Conservation (phyloP, 2,113 vertebrate species). For the Hylia prasina region DNA sequence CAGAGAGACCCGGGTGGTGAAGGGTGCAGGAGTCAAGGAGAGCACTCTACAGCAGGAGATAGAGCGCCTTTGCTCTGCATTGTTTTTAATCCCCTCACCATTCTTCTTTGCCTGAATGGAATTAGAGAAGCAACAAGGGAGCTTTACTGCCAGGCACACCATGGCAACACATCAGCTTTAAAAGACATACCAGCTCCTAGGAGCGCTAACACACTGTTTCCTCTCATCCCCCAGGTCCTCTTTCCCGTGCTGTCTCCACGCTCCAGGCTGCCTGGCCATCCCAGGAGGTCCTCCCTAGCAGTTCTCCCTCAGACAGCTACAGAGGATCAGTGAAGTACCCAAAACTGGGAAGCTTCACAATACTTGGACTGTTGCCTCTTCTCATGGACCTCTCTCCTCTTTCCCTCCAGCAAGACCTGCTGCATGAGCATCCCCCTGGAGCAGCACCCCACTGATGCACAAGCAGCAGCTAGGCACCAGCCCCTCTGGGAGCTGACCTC, state of each 20-base stretch:
- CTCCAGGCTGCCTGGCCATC: not conserved
- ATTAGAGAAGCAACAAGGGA: constrained; percentile 26
- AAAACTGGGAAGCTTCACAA: not conserved
- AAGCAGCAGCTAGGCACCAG: not conserved
- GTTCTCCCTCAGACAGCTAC: not conserved
- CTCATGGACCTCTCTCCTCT: not conserved
- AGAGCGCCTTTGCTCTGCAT: not conserved
- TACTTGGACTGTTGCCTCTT: not conserved
- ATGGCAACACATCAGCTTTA: constrained; percentile 51
- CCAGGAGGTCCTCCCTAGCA: not conserved
- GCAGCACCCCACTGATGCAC: not conserved
- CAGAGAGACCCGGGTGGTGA: fast-evolving
- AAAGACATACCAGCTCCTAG: not conserved
- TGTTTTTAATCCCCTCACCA: not conserved
- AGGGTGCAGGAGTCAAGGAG: not conserved
- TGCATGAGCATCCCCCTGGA: fast-evolving
- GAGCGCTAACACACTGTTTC: not conserved
- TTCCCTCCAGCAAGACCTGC: not conserved
- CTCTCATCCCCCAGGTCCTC: not conserved
- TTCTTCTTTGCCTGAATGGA: not conserved
- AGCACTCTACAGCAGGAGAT: fast-evolving
- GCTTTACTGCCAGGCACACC: constrained; percentile 11
- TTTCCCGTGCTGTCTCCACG: not conserved
- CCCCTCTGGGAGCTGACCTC: not conserved
- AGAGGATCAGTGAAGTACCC: not conserved